Percentiles rank a stretch among this genome's conserved stretches.
Conservation (phyloP, 2,797 vertebrate genomes). For the Petrocephalus sullivani region DNA sequence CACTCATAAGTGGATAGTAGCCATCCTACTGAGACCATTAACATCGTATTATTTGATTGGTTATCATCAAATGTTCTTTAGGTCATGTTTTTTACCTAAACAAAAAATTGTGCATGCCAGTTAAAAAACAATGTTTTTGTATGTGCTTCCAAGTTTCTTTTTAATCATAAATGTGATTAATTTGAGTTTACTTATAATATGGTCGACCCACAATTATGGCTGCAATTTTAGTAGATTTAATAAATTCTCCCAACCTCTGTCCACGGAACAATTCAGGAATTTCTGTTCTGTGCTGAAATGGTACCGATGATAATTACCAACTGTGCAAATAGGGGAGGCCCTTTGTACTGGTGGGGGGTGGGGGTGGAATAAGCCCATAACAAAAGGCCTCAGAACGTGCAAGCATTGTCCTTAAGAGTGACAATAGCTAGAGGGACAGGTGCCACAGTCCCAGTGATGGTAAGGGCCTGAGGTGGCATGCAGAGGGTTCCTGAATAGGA, state of each 20-base stretch:
- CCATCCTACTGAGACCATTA: neutral
- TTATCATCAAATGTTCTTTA: neutral
- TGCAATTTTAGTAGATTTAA: conserved; percentile 22
- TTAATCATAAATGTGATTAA: conserved; percentile 23
- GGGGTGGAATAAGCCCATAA: conserved; percentile 35
- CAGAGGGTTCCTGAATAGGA: too few relatives aligned
- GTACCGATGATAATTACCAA: neutral
- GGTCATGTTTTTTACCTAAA: neutral
- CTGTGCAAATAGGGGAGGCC: neutral
- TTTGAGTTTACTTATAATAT: conserved; percentile 8
- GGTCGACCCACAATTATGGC: conserved; percentile 18
- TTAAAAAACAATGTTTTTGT: neutral
- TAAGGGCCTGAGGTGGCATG: conserved; percentile 26
- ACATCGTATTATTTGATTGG: neutral
- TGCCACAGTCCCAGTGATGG: conserved; percentile 31
- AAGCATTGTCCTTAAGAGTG: conserved; percentile 40
- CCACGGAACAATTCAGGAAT: neutral
- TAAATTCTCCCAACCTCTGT: conserved; percentile 12
- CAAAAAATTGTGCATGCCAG: neutral
- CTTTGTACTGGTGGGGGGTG: neutral
- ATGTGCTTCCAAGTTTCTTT: conserved; percentile 1
- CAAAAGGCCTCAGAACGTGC: conserved; percentile 37
- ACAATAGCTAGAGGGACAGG: conserved; percentile 34
- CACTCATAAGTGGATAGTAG: too few relatives aligned
- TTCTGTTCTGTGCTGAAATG: neutral